These are phyloP conservation scores for Anhinga anhinga DNA, from an alignment of 2,113 vertebrate genomes.

Conservation along the genomic window DNA sequence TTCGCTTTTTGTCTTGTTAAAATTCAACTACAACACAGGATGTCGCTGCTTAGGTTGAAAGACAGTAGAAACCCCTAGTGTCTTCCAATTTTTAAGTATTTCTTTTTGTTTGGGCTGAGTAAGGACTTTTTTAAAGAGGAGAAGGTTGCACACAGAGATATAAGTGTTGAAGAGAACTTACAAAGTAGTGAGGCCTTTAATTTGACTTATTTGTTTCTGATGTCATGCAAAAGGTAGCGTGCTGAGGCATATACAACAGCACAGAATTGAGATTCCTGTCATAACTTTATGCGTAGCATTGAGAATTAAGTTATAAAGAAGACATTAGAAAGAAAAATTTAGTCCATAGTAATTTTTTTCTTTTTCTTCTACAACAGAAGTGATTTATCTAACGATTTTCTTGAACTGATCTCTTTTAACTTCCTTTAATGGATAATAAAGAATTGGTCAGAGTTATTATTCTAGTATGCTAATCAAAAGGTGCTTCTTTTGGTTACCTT, in stretches of 20 bases:
- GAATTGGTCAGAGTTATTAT: slow-evolving; percentile 30
- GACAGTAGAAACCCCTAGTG: background rate
- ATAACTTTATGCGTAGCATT: background rate
- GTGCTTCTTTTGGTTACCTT: background rate
- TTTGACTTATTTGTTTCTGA: background rate
- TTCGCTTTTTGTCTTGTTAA: background rate
- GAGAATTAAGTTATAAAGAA: background rate
- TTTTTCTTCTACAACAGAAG: background rate
- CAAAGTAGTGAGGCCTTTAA: background rate
- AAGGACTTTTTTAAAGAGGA: background rate
- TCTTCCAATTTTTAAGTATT: background rate
- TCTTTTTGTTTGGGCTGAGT: background rate
- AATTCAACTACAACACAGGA: background rate
- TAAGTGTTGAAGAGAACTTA: background rate
- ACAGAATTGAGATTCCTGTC: background rate
- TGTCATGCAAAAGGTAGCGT: background rate
- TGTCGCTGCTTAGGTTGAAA: background rate
- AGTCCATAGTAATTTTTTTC: background rate
- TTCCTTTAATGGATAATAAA: background rate
- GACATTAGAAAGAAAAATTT: background rate
- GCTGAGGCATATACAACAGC: background rate
- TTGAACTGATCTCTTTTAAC: background rate
- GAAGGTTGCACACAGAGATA: background rate
- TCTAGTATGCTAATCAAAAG: slow-evolving; percentile 47
- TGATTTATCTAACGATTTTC: background rate